Conservation (phyloP, 2,113 vertebrate genomes). For the Brienomyrus brachyistius region DNA sequence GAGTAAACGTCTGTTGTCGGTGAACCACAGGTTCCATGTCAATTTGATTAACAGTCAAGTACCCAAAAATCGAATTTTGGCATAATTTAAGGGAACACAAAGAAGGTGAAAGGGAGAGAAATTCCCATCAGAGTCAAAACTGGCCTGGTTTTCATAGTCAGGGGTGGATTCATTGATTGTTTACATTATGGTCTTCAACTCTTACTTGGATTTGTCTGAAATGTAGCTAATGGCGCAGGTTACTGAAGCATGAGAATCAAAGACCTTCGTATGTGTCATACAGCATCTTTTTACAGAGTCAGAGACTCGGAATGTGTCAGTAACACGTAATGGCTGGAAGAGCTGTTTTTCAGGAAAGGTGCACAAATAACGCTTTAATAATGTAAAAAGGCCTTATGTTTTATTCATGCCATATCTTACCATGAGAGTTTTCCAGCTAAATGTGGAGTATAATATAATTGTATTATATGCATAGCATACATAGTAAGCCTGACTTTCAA, state of each 20-base stretch:
- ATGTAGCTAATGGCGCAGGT: conserved; percentile 19
- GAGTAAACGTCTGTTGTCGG: not conserved
- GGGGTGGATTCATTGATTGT: not conserved
- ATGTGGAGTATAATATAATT: not conserved
- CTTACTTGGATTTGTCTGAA: conserved; percentile 10
- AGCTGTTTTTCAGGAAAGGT: not conserved
- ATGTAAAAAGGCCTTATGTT: not conserved
- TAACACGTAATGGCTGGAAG: not conserved
- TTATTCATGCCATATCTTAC: conserved; percentile 9
- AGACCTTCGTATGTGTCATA: not conserved
- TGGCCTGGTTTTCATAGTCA: not conserved
- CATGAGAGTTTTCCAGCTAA: not conserved
- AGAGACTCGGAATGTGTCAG: not conserved
- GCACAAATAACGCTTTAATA: not conserved
- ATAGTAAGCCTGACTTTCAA: not conserved
- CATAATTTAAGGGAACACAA: not conserved
- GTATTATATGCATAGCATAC: not conserved
- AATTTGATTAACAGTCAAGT: not conserved
- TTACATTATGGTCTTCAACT: conserved; percentile 9
- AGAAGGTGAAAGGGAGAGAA: not conserved
- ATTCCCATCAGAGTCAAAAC: not conserved
- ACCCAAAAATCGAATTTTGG: not conserved
- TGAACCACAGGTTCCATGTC: not conserved
- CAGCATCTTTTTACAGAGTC: not conserved
- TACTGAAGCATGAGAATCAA: conserved; percentile 2